These are phyloP conservation scores for Rhynchopsitta pachyrhyncha DNA, from an alignment of 2,113 vertebrate species.

Conservation along the genomic window DNA sequence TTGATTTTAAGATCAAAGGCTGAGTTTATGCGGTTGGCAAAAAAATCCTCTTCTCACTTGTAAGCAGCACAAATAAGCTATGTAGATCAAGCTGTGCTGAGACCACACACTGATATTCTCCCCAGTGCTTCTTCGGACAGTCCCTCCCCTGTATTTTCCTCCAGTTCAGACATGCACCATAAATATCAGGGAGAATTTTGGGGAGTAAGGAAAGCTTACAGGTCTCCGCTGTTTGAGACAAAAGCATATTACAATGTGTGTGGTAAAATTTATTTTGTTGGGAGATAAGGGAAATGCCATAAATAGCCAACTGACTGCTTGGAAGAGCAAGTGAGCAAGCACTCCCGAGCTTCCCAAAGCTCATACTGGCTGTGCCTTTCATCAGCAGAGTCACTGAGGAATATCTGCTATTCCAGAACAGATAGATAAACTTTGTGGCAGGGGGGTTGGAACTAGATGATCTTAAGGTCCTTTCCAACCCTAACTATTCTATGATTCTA, in stretches of 20 bases:
- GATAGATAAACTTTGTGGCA: background rate
- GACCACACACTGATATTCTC: background rate
- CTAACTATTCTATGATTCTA: too few species aligned
- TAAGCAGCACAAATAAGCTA: background rate
- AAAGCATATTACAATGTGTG: background rate
- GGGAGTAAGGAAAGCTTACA: background rate
- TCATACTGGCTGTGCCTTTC: background rate
- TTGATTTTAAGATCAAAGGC: background rate
- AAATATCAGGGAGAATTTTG: background rate
- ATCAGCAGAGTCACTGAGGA: background rate
- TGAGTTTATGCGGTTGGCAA: background rate
- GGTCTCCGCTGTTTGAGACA: background rate
- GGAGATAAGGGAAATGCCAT: background rate
- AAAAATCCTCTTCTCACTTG: background rate
- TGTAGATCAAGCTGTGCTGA: background rate
- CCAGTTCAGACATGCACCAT: background rate
- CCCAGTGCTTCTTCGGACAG: background rate
- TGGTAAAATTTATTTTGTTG: conserved; percentile 5
- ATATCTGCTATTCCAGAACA: background rate
- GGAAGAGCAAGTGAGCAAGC: background rate
- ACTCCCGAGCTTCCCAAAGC: background rate
- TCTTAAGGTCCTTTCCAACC: too few species aligned
- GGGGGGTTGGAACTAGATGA: too few species aligned
- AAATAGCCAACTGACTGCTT: background rate
- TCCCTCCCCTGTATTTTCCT: background rate